Percentiles rank a stretch among this genome's conserved stretches.
Conservation (phyloP, 2,797 vertebrate genomes). For the Anguilla obscura region DNA sequence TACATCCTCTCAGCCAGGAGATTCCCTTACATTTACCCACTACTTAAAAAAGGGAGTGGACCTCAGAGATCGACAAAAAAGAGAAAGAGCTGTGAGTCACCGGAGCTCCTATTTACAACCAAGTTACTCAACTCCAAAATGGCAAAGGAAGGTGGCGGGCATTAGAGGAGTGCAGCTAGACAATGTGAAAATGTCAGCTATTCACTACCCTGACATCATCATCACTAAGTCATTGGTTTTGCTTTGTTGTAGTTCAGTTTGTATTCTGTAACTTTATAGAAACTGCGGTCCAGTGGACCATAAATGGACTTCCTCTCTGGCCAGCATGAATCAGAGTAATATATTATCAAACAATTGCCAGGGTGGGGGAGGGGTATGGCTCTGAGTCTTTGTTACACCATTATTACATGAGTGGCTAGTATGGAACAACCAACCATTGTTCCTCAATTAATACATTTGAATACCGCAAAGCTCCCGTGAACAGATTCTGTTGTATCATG, state of each 20-base stretch:
- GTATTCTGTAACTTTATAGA: too few relatives aligned
- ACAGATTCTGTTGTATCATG: too few relatives aligned
- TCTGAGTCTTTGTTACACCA: too few relatives aligned
- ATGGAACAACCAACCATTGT: too few relatives aligned
- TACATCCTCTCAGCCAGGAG: not conserved
- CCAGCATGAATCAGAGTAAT: not conserved
- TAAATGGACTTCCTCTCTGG: not conserved
- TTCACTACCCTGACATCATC: not conserved
- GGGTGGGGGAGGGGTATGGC: too few relatives aligned
- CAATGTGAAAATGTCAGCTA: not conserved
- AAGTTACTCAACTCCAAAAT: not conserved
- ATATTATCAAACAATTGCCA: not conserved
- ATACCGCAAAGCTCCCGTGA: too few relatives aligned
- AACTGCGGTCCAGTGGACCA: not conserved
- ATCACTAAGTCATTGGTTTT: not conserved
- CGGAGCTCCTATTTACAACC: too few relatives aligned
- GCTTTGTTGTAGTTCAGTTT: not conserved
- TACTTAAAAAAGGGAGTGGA: not conserved
- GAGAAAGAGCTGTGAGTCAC: not conserved
- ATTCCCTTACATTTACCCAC: not conserved
- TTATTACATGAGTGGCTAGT: too few relatives aligned
- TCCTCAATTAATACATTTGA: too few relatives aligned
- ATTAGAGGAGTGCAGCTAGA: not conserved
- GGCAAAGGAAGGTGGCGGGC: not conserved
- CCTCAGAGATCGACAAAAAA: not conserved